Conservation (phyloP, 2,888 invertebrate genomes). For the Orchestes rusci region DNA sequence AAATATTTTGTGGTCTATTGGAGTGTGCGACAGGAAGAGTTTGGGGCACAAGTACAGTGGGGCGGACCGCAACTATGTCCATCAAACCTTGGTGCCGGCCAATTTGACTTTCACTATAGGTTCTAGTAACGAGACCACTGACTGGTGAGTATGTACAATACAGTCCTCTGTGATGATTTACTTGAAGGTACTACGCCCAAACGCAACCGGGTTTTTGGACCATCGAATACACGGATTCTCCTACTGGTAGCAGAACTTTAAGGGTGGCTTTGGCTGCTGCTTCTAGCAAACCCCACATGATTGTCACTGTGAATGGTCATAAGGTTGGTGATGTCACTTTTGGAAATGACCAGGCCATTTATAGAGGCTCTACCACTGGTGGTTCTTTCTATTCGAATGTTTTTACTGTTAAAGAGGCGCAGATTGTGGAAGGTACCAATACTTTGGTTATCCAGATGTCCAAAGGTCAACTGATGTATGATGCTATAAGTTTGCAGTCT, state of each 20-base stretch:
- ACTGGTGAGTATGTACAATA: slow-evolving; percentile 16
- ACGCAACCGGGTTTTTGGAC: slow-evolving; percentile 9
- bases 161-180: no score
- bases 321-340: background rate
- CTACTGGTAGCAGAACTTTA: slow-evolving; percentile 5
- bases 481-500: slow-evolving; percentile 9
- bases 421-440: slow-evolving; percentile 6
- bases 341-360: slow-evolving; percentile 8
- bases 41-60: slow-evolving; percentile 14
- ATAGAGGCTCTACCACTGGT: slow-evolving; percentile 8
- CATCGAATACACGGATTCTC: slow-evolving; percentile 5
- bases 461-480: slow-evolving; percentile 11
- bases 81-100: slow-evolving; percentile 10
- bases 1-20: slow-evolving; percentile 17
- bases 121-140: slow-evolving; percentile 9
- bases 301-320: slow-evolving; percentile 5
- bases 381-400: slow-evolving; percentile 4
- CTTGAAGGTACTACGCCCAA: slow-evolving; percentile 12
- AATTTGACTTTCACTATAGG: slow-evolving; percentile 11
- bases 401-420: background rate
- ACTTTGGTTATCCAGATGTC: background rate
- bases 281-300: slow-evolving; percentile 1
- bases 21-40: slow-evolving; percentile 10
- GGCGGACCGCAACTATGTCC: slow-evolving; percentile 12
- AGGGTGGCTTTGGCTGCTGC: slow-evolving; percentile 9